These are phyloP conservation scores for Cyanistes caeruleus DNA, from an alignment of 2,113 vertebrate species.

Conservation along the genomic window DNA sequence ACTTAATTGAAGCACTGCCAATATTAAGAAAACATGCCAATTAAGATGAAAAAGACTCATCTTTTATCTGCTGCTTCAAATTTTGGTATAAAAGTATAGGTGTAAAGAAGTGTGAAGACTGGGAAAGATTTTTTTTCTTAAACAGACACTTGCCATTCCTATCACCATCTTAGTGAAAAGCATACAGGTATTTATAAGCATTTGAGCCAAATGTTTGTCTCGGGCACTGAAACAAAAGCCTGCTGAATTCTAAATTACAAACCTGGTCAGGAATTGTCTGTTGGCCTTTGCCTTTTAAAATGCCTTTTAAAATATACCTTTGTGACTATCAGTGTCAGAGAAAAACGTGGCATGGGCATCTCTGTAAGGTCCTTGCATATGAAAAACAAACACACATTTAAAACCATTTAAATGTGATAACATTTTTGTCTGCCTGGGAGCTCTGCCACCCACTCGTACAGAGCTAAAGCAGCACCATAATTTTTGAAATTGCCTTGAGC, in stretches of 20 bases:
- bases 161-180: not conserved
- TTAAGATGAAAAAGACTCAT: not conserved
- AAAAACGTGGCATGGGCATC: not conserved
- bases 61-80: not conserved
- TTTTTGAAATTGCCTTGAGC: not conserved
- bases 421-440: not conserved
- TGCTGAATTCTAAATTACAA: not conserved
- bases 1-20: not conserved
- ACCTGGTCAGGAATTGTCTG: not conserved
- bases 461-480: not conserved
- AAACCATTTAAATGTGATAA: not conserved
- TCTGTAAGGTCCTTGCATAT: not conserved
- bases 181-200: not conserved
- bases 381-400: not conserved
- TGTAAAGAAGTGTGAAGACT: not conserved
- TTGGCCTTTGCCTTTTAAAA: not conserved
- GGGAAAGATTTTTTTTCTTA: not conserved
- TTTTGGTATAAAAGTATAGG: not conserved
- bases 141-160: not conserved
- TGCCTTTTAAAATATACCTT: not conserved
- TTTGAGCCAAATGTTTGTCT: not conserved
- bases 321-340: not conserved
- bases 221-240: not conserved
- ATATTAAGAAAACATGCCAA: not conserved
- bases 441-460: not conserved